Conservation (phyloP, 2,113 vertebrate genomes). For the Lepus europaeus region DNA sequence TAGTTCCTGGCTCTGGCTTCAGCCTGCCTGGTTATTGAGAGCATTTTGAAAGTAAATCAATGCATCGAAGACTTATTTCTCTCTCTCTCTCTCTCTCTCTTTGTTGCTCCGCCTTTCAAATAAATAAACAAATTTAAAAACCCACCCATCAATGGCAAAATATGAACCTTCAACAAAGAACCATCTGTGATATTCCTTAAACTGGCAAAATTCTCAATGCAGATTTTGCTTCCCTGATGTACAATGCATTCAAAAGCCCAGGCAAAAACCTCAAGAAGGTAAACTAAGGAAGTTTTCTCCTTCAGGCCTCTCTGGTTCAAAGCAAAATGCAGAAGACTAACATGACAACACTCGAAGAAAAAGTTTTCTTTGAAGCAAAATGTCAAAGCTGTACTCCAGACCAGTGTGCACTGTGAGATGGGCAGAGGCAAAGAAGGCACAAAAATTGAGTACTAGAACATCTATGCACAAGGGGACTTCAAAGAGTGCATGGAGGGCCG, state of each 20-base stretch:
- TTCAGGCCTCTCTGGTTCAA: constrained; percentile 13
- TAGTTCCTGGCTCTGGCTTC: too few relatives aligned
- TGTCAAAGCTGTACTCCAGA: constrained; percentile 47
- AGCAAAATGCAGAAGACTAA: constrained; percentile 24
- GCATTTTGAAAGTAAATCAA: too few relatives aligned
- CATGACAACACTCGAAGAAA: not conserved
- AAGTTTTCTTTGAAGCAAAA: constrained; percentile 60
- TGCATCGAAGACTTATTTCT: too few relatives aligned
- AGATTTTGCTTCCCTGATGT: constrained; percentile 17
- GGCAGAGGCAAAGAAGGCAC: not conserved
- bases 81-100: too few relatives aligned
- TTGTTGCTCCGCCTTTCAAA: too few relatives aligned
- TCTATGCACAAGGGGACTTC: not conserved
- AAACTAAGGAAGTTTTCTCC: constrained; percentile 18
- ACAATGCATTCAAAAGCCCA: constrained; percentile 39
- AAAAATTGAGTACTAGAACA: not conserved
- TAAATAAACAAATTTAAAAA: not conserved
- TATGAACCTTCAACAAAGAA: constrained; percentile 10
- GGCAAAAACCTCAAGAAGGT: constrained; percentile 40
- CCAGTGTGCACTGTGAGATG: not conserved
- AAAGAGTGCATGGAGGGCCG: too few relatives aligned
- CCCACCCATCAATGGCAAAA: not conserved
- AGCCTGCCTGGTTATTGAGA: too few relatives aligned
- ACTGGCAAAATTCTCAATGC: constrained; percentile 30
- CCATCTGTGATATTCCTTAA: constrained; percentile 11